Conservation (phyloP, 2,113 vertebrate species). For the Ranitomeya imitator region DNA sequence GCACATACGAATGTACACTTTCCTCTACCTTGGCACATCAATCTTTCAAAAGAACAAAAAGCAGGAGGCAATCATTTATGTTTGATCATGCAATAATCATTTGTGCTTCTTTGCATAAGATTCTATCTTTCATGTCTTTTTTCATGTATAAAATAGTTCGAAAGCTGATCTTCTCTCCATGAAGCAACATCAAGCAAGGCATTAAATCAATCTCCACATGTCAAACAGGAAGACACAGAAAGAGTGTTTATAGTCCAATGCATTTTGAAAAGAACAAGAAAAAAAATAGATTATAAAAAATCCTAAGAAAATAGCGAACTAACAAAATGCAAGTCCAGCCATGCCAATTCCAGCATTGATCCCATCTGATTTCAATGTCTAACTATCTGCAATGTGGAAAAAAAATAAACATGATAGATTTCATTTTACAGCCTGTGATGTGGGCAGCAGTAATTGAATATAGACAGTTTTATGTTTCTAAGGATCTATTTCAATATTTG, state of each 20-base stretch:
- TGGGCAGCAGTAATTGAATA: not conserved
- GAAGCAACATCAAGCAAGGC: conserved; percentile 42
- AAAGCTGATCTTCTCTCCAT: conserved; percentile 42
- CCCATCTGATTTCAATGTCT: not conserved
- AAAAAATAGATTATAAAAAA: conserved; percentile 6
- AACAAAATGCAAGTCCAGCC: not conserved
- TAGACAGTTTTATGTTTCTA: not conserved
- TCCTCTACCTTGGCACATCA: conserved; percentile 33
- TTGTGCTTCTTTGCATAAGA: conserved; percentile 50
- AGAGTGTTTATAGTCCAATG: conserved; percentile 48
- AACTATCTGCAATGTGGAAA: not conserved
- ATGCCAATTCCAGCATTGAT: not conserved
- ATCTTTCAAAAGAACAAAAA: conserved; percentile 53
- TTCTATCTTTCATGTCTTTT: conserved; percentile 23
- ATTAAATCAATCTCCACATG: not conserved
- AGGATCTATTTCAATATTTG: not conserved
- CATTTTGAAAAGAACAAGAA: conserved; percentile 26
- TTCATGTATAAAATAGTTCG: conserved; percentile 53
- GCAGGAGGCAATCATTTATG: conserved; percentile 50
- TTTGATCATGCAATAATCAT: conserved; percentile 46
- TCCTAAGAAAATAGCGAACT: not conserved
- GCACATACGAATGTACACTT: not conserved
- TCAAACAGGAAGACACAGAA: conserved; percentile 36
- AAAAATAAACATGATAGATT: not conserved
- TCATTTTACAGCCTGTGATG: not conserved